Base-by-base conservation (phyloP, 2,797 vertebrate genomes). In the Anomalospiza imberbis region DNA sequence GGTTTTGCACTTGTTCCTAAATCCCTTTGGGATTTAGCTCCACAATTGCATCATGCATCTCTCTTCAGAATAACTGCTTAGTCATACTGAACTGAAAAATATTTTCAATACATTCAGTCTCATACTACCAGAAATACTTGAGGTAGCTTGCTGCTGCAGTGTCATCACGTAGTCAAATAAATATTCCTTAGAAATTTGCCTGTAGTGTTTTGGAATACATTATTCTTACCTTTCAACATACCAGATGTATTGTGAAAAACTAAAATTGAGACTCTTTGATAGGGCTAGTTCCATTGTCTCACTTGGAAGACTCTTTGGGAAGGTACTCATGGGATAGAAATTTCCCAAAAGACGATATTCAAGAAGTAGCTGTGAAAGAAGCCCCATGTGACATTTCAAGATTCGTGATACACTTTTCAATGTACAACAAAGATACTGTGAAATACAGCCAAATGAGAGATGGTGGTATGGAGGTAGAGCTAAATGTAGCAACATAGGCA, bases 321-420 rank as follows among this genome's bases (percentile, higher is more conserved):
- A 63, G 9, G 32, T 48, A 58, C 18, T 50, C 8, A 71, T 1
- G 0, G 26, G 9, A 82, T 2, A 88, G 62, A 87, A 88, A 78
- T 12, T 9, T 72, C 13, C 22, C 57, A n/a, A 48, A 61, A 55
- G 20, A 60, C 7, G 32, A 84, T 40, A 29, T 51, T 45, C 18
- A 38, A 90, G 13, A 79, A 78, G 32, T 1, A 47, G 32, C 31
- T n/a, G 18, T 42, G 26, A 45, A 88, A 68, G 47, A 65, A 82
- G 29, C 13, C 50, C 19, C 11, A 7, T 15, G 21, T 48, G 67
- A 42, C 32, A 66, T 61, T 87, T 70, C 42, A 93, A 57, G 47
- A 40, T 26, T 80, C 3, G 7, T 1, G 1, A 48, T 25, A 61
- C 0, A 0, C 6, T 61, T 51, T 71, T 48, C 67, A 85, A 21